Base-by-base conservation (phyloP, 2,113 vertebrate species). In the Procapra przewalskii region DNA sequence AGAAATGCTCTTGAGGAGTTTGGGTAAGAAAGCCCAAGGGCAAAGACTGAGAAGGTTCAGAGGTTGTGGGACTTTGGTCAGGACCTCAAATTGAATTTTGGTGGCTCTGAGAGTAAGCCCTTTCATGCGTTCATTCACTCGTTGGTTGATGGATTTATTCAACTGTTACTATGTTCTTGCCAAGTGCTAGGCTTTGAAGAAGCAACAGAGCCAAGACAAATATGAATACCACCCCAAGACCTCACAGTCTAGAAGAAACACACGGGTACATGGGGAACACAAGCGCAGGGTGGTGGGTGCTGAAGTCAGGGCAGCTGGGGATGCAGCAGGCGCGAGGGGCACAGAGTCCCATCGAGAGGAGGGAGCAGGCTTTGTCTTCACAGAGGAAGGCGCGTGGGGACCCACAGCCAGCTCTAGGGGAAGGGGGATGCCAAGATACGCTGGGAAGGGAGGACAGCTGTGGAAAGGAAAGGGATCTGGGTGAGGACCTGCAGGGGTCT, bases 191-290 rank as follows among this genome's bases (percentile, higher is more conserved):
- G 84, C 40, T 86, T 57, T 60, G 43, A 64, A 43, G 77, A 59
- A 55, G 81, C 14, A 60, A 43, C 0, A 1, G 7, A 67, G 60
- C 54, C 43, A 67, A 91, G 84, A 77, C 3, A 55, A 27, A 50
- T 25, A 6, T 17, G 48, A 85, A 48, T 1, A 3, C n/a, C 3
- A 2, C 45, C 45, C 55, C 21, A 3, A 67, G 29, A n/a, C 19
- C 64, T 52, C 80, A 10, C 12, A 13, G 64, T 29, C 19, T 40
- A 3, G 67, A 13, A n/a, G 43, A 54, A 75, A 57, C 43, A 2
- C 7, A 9, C 0, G 4, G 17, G 62, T 19, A 0, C 6, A 27
- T 1, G 48, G 27, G 60, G 60, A n/a, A 82, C 13, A 23, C 36
- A 8, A 8, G n/a, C 0, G 1, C 15, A 3, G 45, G 50, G 23